Conservation (phyloP, 2,888 invertebrate species). For the Callosobruchus maculatus region DNA sequence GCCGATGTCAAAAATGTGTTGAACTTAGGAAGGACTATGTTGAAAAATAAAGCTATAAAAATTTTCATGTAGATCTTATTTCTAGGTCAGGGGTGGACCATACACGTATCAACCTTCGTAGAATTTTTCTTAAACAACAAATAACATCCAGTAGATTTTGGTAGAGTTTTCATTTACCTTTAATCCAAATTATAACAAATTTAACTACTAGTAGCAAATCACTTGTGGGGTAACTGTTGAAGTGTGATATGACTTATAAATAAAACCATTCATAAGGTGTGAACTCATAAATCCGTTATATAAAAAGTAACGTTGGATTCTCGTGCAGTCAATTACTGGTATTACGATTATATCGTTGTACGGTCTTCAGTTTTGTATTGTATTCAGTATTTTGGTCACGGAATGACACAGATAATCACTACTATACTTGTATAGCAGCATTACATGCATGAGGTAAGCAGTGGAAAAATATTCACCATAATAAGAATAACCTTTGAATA, state of each 20-base stretch:
- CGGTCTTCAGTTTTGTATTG: not conserved
- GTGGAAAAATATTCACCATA: not conserved
- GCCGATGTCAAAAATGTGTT: no score
- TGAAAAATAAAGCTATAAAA: no score
- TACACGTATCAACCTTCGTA: no score
- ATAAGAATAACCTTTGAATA: not conserved
- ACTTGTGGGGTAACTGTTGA: no score
- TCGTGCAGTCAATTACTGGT: not conserved
- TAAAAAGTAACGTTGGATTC: not conserved
- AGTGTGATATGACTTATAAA: not conserved
- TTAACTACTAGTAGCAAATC: no score
- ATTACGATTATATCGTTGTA: not conserved
- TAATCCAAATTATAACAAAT: no score
- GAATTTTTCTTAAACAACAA: no score
- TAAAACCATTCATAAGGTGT: not conserved
- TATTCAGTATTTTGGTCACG: not conserved
- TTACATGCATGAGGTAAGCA: not conserved
- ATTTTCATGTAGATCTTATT: no score
- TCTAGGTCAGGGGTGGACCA: no score
- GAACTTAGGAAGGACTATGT: no score
- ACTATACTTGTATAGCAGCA: not conserved
- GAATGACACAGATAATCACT: not conserved
- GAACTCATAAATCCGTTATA: not conserved
- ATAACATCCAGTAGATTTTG: no score
- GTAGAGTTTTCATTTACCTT: no score